phyloP scores from a whole-genome alignment of 1,140 invertebrate species.

The Hyposmocoma kahamanoa region DNA sequence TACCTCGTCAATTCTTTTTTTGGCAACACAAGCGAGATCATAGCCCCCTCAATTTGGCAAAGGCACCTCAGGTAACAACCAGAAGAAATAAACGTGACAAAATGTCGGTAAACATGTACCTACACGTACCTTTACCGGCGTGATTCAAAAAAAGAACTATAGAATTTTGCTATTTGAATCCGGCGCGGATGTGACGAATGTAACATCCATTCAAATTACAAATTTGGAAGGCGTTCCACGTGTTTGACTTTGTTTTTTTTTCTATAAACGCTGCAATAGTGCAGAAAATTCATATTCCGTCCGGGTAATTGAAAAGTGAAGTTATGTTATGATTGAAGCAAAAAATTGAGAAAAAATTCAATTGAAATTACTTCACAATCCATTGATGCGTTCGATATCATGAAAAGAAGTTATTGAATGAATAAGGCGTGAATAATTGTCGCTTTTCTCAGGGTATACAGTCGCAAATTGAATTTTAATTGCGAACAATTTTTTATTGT shows the following conservation, averaged over 20 bases:
- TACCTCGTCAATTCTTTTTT: slow-evolving; percentile 39
- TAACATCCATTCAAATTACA: slow-evolving; percentile 33
- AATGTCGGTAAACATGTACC: slow-evolving; percentile 70
- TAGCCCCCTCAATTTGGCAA: slow-evolving; percentile 52
- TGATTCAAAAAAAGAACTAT: slow-evolving; percentile 35
- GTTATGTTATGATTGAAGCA: slow-evolving; percentile 34
- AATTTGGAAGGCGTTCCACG: slow-evolving; percentile 51
- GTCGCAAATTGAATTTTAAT: background rate
- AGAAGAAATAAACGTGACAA: slow-evolving; percentile 67
- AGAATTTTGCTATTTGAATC: slow-evolving; percentile 42
- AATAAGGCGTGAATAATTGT: slow-evolving; percentile 36
- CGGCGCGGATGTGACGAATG: slow-evolving; percentile 38
- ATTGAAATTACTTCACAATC: slow-evolving; percentile 27
- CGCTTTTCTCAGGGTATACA: slow-evolving; percentile 3
- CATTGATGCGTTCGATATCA: slow-evolving; percentile 16
- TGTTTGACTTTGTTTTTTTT: slow-evolving; percentile 43
- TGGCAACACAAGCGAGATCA: slow-evolving; percentile 30
- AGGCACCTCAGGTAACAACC: slow-evolving; percentile 49
- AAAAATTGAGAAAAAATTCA: slow-evolving; percentile 41
- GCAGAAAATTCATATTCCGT: slow-evolving; percentile 44
- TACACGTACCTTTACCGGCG: slow-evolving; percentile 34
- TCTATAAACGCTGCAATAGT: slow-evolving; percentile 40
- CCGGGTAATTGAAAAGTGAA: slow-evolving; percentile 39
- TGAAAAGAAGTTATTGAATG: slow-evolving; percentile 26
- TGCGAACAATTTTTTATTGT: background rate